Percentiles rank a stretch among this genome's conserved stretches.
These are phyloP conservation scores for Harpegnathos saltator DNA, from an alignment of 1,140 invertebrate species.

Conservation along the genomic window DNA sequence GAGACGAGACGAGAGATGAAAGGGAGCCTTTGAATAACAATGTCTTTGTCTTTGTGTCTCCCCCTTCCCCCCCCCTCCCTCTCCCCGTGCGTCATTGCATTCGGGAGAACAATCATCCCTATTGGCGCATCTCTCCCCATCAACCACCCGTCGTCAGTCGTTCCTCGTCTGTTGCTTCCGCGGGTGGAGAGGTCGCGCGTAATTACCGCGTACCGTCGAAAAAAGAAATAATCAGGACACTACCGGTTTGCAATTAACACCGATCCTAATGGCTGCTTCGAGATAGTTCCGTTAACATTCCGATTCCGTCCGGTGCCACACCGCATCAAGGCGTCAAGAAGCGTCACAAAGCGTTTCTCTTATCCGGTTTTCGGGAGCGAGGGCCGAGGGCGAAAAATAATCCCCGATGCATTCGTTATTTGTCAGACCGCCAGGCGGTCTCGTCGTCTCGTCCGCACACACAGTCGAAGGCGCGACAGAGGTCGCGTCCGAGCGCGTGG, in stretches of 20 bases:
- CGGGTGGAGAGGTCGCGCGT: not conserved
- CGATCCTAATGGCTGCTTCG: too few relatives aligned
- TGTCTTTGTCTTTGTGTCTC: slow-evolving; percentile 79
- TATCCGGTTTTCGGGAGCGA: slow-evolving; percentile 16
- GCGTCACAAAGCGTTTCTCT: not conserved
- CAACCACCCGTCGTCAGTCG: not conserved
- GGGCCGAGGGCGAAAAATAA: not conserved
- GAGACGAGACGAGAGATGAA: slow-evolving; percentile 71
- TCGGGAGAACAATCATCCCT: slow-evolving; percentile 56
- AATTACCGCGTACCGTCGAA: not conserved
- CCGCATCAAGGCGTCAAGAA: not conserved
- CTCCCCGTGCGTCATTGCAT: slow-evolving; percentile 55
- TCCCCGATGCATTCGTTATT: slow-evolving; percentile 27
- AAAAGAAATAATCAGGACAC: not conserved
- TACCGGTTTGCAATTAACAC: not conserved
- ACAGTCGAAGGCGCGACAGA: slow-evolving; percentile 19
- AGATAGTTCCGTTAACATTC: slow-evolving; percentile 9
- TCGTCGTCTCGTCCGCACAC: slow-evolving; percentile 34
- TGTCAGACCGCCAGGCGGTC: slow-evolving; percentile 33
- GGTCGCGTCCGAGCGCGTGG: slow-evolving; percentile 34
- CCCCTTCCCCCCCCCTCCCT: too few relatives aligned
- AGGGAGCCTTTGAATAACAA: slow-evolving; percentile 83
- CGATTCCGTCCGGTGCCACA: too few relatives aligned
- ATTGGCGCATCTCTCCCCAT: slow-evolving; percentile 2
- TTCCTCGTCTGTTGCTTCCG: slow-evolving; percentile 4